Percentiles rank a stretch among this genome's conserved stretches.
These are phyloP conservation scores for Pteria penguin DNA, from an alignment of 2,888 invertebrate species.

Conservation along the genomic window DNA sequence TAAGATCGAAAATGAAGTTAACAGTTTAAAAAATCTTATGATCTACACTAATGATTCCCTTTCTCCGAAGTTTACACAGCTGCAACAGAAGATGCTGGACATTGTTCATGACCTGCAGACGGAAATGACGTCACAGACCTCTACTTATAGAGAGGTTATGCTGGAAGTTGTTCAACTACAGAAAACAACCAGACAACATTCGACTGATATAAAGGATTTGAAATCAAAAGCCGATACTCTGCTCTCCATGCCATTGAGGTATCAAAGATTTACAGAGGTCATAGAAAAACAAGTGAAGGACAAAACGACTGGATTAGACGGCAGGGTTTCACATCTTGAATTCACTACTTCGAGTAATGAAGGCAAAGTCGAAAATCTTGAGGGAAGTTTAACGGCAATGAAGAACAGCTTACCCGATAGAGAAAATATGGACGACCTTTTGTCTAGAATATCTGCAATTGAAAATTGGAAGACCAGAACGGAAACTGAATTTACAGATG, in stretches of 20 bases:
- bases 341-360: neutral
- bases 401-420: neutral
- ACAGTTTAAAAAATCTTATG: neutral
- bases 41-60: neutral
- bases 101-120: neutral
- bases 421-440: neutral
- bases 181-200: neutral
- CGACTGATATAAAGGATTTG: neutral
- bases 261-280: neutral
- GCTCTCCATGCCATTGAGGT: neutral
- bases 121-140: neutral
- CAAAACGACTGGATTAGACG: neutral
- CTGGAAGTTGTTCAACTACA: neutral
- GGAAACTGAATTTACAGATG: no score
- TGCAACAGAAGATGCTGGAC: neutral
- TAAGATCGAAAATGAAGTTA: neutral
- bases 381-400: neutral
- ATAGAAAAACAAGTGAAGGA: neutral
- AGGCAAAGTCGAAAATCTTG: neutral
- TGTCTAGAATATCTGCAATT: neutral
- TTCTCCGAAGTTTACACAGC: neutral
- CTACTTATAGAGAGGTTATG: neutral
- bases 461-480: no score
- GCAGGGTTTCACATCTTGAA: neutral
- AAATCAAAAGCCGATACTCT: neutral